Evolutionary conservation across 2,888 invertebrate genomes (phyloP).

Genomic region (Aproaerema taeniolella): DNA sequence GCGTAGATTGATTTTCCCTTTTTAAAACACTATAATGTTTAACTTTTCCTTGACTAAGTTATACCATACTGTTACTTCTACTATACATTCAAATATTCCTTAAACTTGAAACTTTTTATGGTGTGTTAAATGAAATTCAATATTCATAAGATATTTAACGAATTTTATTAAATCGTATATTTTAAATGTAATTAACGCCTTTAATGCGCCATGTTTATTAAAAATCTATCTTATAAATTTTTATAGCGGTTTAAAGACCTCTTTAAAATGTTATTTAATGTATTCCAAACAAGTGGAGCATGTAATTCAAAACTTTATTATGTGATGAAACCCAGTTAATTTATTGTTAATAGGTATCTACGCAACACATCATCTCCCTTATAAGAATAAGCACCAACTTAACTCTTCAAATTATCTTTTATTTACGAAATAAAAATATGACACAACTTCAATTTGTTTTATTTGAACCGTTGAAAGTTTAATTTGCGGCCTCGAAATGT

Average conservation of each 20-base stretch:
- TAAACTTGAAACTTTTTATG: too few relatives aligned
- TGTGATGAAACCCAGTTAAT: slow-evolving; percentile 40
- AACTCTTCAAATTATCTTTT: slow-evolving; percentile 8
- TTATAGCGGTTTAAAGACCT: slow-evolving; percentile 46
- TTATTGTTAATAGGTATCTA: slow-evolving; percentile 27
- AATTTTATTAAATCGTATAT: too few relatives aligned
- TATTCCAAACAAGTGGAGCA: slow-evolving; percentile 33
- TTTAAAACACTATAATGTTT: too few relatives aligned
- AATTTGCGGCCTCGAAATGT: slow-evolving; percentile 35
- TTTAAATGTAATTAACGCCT: slow-evolving; percentile 19
- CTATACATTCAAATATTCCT: too few relatives aligned
- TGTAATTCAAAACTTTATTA: slow-evolving; percentile 41
- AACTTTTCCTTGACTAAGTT: too few relatives aligned
- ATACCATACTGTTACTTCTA: too few relatives aligned
- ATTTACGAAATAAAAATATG: slow-evolving; percentile 22
- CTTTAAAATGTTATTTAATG: slow-evolving; percentile 40
- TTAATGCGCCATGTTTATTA: slow-evolving; percentile 17
- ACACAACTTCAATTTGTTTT: slow-evolving; percentile 29
- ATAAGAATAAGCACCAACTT: slow-evolving; percentile 2
- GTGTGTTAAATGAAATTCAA: too few relatives aligned
- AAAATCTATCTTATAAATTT: slow-evolving; percentile 32
- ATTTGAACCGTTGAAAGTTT: slow-evolving; percentile 33
- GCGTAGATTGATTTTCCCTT: too few relatives aligned
- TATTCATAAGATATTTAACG: too few relatives aligned
- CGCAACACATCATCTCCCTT: neutral